phyloP scores from a whole-genome alignment of 2,113 vertebrate genomes.

The Bos taurus region ARS-UCD2.0 NC_037342.1:11119001-11119500 shows the following conservation, averaged over 20 bases:
- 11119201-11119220: background rate
- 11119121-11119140: background rate
- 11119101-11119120: background rate
- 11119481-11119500: background rate
- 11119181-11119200: background rate
- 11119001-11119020: background rate
- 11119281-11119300: background rate
- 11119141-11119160: background rate
- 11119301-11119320: background rate
- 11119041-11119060: background rate
- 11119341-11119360: background rate
- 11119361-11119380: background rate
- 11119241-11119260: background rate
- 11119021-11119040: background rate
- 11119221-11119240: background rate
- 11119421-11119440: background rate
- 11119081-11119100: background rate
- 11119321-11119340: background rate
- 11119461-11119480: background rate
- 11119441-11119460: conserved; percentile 21
- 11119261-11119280: background rate
- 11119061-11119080: too few relatives aligned
- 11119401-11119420: background rate
- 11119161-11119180: background rate
- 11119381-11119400: background rate